phyloP scores from a whole-genome alignment of 35 echinoderm and acorn worm species.

The Eucidaris tribuloides region DNA sequence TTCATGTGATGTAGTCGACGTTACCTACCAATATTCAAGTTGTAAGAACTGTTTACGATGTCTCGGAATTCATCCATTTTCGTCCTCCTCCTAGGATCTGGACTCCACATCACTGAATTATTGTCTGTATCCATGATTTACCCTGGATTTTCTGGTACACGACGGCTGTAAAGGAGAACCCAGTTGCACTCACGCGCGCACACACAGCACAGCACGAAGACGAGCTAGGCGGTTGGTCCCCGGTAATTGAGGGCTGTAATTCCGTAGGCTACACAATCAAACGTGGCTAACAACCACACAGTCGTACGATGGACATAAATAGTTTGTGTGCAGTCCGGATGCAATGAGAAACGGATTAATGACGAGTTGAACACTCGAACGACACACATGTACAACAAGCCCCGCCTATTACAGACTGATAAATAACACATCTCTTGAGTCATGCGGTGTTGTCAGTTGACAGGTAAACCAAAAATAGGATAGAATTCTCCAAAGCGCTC shows the following conservation, averaged over 20 bases:
- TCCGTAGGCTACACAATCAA: background rate
- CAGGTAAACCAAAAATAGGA: no score
- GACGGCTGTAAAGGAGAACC: background rate
- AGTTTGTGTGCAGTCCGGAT: background rate
- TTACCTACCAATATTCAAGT: constrained; percentile 51
- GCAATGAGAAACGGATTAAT: no score
- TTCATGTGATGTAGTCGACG: background rate
- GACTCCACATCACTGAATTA: constrained; percentile 45
- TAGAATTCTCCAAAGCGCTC: no score
- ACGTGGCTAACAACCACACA: background rate
- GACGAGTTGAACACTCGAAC: no score
- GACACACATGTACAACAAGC: no score
- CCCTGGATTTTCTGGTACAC: background rate
- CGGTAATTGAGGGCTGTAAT: background rate
- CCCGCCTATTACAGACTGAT: no score
- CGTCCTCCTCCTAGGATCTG: constrained; percentile 32
- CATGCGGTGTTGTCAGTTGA: no score
- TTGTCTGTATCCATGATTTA: background rate
- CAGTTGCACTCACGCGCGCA: no score
- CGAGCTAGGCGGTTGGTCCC: no score
- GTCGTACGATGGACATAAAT: background rate
- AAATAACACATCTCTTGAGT: no score
- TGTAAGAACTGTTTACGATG: constrained; percentile 47
- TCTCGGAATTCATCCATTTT: constrained; percentile 67
- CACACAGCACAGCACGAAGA: background rate